These are phyloP conservation scores for Chymomyza caudatula DNA, from an alignment of 2,888 invertebrate genomes.

Conservation along the genomic window DNA sequence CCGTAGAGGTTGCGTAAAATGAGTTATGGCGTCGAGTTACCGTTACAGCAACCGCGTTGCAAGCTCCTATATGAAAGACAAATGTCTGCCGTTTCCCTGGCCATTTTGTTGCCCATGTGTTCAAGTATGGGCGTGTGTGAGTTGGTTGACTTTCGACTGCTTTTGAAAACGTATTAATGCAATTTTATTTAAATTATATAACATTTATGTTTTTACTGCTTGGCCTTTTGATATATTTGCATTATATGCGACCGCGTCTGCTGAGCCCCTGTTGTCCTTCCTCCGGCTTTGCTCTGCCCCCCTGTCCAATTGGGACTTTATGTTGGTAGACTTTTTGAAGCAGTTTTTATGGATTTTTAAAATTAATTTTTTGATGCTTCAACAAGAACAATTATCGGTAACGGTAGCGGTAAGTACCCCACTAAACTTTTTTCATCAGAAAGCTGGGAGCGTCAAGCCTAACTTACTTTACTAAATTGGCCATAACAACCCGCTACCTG, in stretches of 20 bases:
- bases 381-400: too few relatives aligned
- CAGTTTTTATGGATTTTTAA: too few relatives aligned
- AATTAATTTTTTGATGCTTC: too few relatives aligned
- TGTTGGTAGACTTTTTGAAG: too few relatives aligned
- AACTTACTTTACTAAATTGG: too few relatives aligned
- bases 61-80: not conserved
- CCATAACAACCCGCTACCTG: too few relatives aligned
- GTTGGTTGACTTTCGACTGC: constrained; percentile 9
- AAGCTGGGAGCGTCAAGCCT: too few relatives aligned
- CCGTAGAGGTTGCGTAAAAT: constrained; percentile 1
- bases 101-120: not conserved
- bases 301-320: too few relatives aligned
- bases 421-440: too few relatives aligned
- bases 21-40: constrained; percentile 12
- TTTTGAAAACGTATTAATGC: constrained; percentile 60
- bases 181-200: constrained; percentile 68
- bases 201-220: constrained; percentile 55
- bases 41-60: not conserved
- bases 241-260: constrained; percentile 31
- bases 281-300: too few relatives aligned
- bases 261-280: not conserved
- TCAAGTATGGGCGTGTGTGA: constrained; percentile 3
- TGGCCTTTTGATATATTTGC: constrained; percentile 49
- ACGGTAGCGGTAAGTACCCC: too few relatives aligned
- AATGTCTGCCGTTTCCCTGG: not conserved